Conservation (phyloP, 2,113 vertebrate species). For the Rutilus rutilus region DNA sequence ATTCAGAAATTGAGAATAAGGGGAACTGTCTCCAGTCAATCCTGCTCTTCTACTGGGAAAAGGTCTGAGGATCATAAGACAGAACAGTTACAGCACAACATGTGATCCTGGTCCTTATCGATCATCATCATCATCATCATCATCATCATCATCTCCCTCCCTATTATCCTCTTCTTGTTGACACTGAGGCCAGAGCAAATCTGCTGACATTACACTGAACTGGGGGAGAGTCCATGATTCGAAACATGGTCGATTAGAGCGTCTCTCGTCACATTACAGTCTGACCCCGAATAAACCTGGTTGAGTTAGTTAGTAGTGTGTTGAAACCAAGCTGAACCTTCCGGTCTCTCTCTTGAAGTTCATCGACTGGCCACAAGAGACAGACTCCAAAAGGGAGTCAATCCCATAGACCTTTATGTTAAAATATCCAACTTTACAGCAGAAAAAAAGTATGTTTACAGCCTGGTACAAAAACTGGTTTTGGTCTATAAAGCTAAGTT, state of each 20-base stretch:
- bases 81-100: background rate
- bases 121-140: background rate
- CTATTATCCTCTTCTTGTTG: background rate
- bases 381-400: too few relatives aligned
- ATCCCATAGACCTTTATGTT: too few relatives aligned
- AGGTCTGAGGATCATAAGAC: background rate
- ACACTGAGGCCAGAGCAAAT: background rate
- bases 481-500: too few relatives aligned
- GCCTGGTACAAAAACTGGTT: too few relatives aligned
- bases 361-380: too few relatives aligned
- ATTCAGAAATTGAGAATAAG: background rate
- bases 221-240: background rate
- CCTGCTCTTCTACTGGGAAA: background rate
- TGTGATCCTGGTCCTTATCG: background rate
- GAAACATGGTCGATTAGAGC: background rate
- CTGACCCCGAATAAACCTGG: too few relatives aligned
- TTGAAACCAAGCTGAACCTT: too few relatives aligned
- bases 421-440: too few relatives aligned
- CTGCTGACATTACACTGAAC: background rate
- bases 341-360: too few relatives aligned
- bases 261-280: background rate
- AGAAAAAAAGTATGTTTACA: too few relatives aligned
- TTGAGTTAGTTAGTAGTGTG: too few relatives aligned
- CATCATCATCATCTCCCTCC: too few relatives aligned
- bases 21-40: background rate